Percentiles rank a stretch among this genome's conserved stretches.
These are phyloP conservation scores for Peromyscus polionotus DNA, from an alignment of 2,113 vertebrate species.

Conservation along the genomic window DNA sequence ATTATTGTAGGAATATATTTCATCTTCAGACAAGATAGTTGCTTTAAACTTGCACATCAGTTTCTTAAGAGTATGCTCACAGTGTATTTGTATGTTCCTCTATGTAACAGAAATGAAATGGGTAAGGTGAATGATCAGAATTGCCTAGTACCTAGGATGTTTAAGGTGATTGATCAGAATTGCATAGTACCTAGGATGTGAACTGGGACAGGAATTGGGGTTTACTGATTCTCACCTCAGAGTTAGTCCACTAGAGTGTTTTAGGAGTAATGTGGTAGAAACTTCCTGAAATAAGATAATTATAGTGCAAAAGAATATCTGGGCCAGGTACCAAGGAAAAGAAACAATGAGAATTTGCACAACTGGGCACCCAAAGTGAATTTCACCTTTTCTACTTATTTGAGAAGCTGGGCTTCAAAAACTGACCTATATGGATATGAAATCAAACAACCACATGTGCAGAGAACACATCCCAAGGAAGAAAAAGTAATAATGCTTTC, in stretches of 20 bases:
- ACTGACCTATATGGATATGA: background rate
- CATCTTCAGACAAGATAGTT: background rate
- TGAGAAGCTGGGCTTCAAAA: background rate
- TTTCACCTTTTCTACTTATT: background rate
- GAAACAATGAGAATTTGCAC: background rate
- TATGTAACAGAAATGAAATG: background rate
- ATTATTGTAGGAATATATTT: background rate
- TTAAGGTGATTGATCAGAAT: background rate
- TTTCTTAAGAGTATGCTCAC: background rate
- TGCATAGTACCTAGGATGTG: background rate
- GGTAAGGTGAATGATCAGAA: background rate
- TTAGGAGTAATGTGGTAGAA: background rate
- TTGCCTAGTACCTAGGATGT: background rate
- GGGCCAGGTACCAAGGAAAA: background rate
- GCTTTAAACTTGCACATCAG: background rate
- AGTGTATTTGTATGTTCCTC: background rate
- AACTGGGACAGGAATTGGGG: background rate
- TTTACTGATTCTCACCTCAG: background rate
- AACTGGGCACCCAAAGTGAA: background rate
- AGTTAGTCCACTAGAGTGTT: background rate
- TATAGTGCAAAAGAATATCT: background rate
- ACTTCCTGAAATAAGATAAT: background rate
- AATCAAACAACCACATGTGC: background rate
- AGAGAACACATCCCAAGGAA: background rate
- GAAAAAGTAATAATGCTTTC: background rate